Percentiles rank a stretch among this genome's conserved stretches.
These are phyloP conservation scores for Cuniculus paca DNA, from an alignment of 2,797 vertebrate species.

Conservation along the genomic window DNA sequence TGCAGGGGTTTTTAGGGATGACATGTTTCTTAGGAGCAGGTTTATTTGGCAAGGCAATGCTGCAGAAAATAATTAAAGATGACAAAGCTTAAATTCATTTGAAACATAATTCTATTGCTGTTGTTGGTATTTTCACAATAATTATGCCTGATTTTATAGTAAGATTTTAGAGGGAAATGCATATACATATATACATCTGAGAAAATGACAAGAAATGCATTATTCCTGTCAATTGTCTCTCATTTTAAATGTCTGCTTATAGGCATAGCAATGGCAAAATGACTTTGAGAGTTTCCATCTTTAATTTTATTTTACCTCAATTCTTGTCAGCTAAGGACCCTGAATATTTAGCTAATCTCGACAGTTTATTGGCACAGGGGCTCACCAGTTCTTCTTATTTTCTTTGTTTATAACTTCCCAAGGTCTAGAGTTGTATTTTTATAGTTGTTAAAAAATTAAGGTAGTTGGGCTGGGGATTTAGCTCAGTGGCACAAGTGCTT, in stretches of 20 bases:
- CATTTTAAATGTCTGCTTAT: not conserved
- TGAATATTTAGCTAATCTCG: no score
- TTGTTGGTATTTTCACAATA: not conserved
- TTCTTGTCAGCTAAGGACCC: not conserved
- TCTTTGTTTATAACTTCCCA: not conserved
- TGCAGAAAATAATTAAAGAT: not conserved
- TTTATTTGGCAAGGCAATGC: not conserved
- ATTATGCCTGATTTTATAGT: not conserved
- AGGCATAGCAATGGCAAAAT: not conserved
- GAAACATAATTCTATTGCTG: not conserved
- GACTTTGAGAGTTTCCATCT: not conserved
- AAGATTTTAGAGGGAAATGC: not conserved
- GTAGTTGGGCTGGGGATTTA: no score
- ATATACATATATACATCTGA: not conserved
- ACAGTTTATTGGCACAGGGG: not conserved
- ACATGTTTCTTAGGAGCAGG: not conserved
- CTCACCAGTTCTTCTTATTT: not conserved
- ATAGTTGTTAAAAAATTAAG: not conserved
- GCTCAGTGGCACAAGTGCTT: no score
- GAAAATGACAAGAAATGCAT: not conserved
- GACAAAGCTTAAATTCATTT: not conserved
- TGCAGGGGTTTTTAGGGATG: not conserved
- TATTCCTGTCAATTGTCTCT: not conserved
- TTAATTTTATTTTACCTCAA: not conserved
- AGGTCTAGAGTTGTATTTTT: not conserved